A percentile compares a stretch with the other conserved stretches of the same genome.
These are phyloP conservation scores for Nasonia longicornis DNA, from an alignment of 1,140 invertebrate genomes.

Conservation along the genomic window DNA sequence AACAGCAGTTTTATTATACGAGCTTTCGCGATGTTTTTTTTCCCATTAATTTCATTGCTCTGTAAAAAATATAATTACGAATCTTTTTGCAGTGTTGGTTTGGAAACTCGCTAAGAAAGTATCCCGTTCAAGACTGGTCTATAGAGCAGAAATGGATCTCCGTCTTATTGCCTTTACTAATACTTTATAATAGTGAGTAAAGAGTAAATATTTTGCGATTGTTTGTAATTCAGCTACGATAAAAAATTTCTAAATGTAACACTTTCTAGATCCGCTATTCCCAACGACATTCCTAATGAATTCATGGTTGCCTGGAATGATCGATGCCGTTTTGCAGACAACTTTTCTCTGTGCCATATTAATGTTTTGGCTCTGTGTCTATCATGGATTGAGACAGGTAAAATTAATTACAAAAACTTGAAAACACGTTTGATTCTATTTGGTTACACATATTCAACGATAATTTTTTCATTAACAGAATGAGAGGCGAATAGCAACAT, in stretches of 20 bases:
- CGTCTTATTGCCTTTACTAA: constrained; percentile 86
- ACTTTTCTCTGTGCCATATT: constrained; percentile 89
- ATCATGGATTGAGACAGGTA: constrained; percentile 94
- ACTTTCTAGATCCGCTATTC: constrained; percentile 88
- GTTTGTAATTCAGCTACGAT: constrained; percentile 22
- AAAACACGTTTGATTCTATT: constrained; percentile 12
- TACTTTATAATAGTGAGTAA: constrained; percentile 91
- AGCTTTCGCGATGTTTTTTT: not conserved
- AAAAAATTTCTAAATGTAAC: constrained; percentile 33
- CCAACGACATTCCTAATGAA: constrained; percentile 90
- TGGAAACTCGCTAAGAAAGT: constrained; percentile 88
- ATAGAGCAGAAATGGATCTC: constrained; percentile 98
- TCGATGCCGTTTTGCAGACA: constrained; percentile 91
- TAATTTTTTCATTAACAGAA: constrained; percentile 73
- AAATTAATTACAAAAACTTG: not conserved
- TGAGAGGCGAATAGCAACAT: constrained; percentile 84
- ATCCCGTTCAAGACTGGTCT: constrained; percentile 92
- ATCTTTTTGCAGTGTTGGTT: constrained; percentile 86
- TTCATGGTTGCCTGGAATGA: constrained; percentile 90
- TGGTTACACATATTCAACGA: constrained; percentile 5
- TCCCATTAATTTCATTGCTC: not conserved
- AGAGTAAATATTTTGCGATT: not conserved
- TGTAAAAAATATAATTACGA: constrained; percentile 33
- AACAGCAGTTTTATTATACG: too few species aligned
- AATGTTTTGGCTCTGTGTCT: constrained; percentile 94